Evolutionary conservation across 2,888 invertebrate genomes (phyloP), one percentile per base, ranked within the genome.

Genomic region (Lathronympha strigana): DNA sequence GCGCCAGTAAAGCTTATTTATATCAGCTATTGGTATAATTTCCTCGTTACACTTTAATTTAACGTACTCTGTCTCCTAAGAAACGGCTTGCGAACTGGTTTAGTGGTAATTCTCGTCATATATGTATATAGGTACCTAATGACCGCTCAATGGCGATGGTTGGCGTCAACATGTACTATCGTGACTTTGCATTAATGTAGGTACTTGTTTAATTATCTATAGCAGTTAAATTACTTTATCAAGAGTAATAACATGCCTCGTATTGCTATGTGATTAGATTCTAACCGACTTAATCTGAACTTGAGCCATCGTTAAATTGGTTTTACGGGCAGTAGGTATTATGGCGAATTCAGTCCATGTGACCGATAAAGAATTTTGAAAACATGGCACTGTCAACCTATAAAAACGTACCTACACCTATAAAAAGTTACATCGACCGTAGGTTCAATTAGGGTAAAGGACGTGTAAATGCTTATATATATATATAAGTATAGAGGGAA

Each of bases 71-170:
- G 25, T 54, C 60, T 66, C 53, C 38, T 61, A 49, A 47, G 54
- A 61, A 66, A 66, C 61, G n/a, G 40, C 54, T 61, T 66, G 54
- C 4, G 23, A 61, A 66, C 66, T 54, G 54, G 61, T 61, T 66
- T 40, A 61, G 38, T 54, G 38, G 47, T 54, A 49, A 66, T 66
- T 61, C 66, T n/a, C 64, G 40, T 53, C 60, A 54, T 66, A 61
- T 47, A 53, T 31, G 43, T 66, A 47, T 53, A 36, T 60, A 38
- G 38, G 38, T 38, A n/a, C n/a, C n/a, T n/a, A 66, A 54, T 54
- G 60, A 38, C 40, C 61, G 28, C 38, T 64, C 45, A 53, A 38
- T 47, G 40, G 53, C 23, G 61, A 25, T 66, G 33, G 55, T 17
- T 15, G 57, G 28, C 31, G 43, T 57, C 43, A 21, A 50, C 25